phyloP scores from a whole-genome alignment of 2,113 vertebrate species.

The Dasyornis broadbenti region DNA sequence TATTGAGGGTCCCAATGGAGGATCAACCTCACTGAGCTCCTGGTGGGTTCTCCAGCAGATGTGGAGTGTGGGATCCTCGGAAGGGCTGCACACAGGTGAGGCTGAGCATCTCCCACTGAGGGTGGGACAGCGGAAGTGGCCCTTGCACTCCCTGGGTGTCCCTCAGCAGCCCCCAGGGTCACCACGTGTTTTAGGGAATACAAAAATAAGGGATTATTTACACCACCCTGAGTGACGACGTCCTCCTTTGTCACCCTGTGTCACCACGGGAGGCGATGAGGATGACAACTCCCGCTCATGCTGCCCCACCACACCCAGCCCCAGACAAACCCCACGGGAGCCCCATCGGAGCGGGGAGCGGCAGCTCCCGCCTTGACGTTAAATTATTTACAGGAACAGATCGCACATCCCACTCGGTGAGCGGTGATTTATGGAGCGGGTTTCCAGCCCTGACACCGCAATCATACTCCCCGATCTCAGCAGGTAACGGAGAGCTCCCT shows the following conservation, averaged over 20 bases:
- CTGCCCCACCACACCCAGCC: background rate
- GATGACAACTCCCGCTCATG: background rate
- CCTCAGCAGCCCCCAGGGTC: background rate
- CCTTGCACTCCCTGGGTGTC: background rate
- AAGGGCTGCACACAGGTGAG: background rate
- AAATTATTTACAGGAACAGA: conserved; percentile 40
- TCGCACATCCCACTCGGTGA: background rate
- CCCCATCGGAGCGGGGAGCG: background rate
- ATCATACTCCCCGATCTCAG: background rate
- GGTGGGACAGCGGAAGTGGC: background rate
- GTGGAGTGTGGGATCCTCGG: background rate
- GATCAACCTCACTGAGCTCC: background rate
- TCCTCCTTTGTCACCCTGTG: background rate
- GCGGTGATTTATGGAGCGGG: conserved; percentile 39
- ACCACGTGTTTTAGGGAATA: rapidly evolving
- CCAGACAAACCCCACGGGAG: background rate
- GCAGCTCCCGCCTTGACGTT: background rate
- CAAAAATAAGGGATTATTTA: background rate
- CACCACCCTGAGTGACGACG: rapidly evolving
- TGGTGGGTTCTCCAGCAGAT: background rate
- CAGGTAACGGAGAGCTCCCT: conserved; percentile 1
- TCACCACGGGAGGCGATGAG: background rate
- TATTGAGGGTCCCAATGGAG: no score
- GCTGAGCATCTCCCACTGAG: background rate
- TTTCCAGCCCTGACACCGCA: conserved; percentile 22